Evolutionary conservation across 2,797 vertebrate genomes (phyloP).

Genomic region (Pristis pectinata): DNA sequence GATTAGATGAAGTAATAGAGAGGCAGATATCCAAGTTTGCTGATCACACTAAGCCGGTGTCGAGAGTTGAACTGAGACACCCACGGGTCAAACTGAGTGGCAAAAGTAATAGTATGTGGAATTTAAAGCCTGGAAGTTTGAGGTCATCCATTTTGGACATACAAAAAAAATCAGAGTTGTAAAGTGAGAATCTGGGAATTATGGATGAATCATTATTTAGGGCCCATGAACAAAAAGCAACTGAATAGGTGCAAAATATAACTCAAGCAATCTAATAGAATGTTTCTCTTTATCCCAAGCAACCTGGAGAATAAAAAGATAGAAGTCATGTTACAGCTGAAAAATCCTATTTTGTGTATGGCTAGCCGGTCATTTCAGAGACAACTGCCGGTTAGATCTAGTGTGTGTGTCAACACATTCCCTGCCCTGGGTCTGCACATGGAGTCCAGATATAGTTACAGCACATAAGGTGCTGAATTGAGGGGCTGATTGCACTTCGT

Average conservation of each 20-base stretch:
- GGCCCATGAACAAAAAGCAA: too few species aligned
- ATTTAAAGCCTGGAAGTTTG: neutral
- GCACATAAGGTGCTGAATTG: too few species aligned
- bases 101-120: neutral
- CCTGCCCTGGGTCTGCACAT: too few species aligned
- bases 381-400: too few species aligned
- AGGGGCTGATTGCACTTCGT: too few species aligned
- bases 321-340: neutral
- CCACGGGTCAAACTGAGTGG: neutral
- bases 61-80: neutral
- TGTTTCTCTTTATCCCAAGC: neutral
- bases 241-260: neutral
- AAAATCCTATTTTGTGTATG: neutral
- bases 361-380: too few species aligned
- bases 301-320: neutral
- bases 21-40: neutral
- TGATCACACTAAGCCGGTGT: neutral
- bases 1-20: neutral
- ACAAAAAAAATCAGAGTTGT: too few species aligned
- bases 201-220: neutral
- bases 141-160: too few species aligned
- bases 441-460: too few species aligned
- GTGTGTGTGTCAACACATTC: too few species aligned
- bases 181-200: neutral
- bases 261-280: neutral